Evolutionary conservation across 1,140 invertebrate species (phyloP), one percentile per base, ranked within the genome.

Genomic region (Cataglyphis hispanica): DNA sequence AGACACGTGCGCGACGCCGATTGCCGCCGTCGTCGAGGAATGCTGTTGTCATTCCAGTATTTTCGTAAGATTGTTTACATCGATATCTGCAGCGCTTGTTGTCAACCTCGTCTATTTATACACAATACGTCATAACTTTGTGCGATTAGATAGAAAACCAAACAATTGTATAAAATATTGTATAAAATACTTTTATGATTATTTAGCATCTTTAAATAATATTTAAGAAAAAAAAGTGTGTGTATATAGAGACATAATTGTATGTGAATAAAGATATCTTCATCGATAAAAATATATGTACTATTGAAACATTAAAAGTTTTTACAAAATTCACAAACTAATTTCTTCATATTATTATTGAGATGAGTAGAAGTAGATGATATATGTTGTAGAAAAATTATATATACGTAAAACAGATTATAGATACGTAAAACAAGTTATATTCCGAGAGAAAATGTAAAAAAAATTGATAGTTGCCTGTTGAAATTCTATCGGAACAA

Each of bases 1-100:
- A 76, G 61, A 86, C 89, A 90, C 88, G 89, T 90, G 89, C 89
- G 89, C 89, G 74, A 50, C 69, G 50, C 53, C 46, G 64, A 80
- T 83, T 58, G 56, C 40, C 1, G 22, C 37, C 72, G 13, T 61
- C 43, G 81, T 66, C 81, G 53, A 84, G 70, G 61, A 77, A 75
- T 77, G 61, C 81, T 27, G 70, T 16, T 22, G 13, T 34, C 78
- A n/a, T 83, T 83, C 67, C 67, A n/a, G 25, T 72, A 46, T 25
- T n/a, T 37, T 83, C 78, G 74, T 74, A 34, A 27, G 25, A 72
- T 61, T 40, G 53, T 37, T 31, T 2, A 1, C 25, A 70, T 4
- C 25, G 46, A 31, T 56, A 43, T 19, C 64, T 19, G 43, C 43
- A 7, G 10, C 8, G 7, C 40, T 11, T 43, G 40, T 43, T 43